Percentiles rank a stretch among this genome's conserved stretches.
Conservation (phyloP, 2,113 vertebrate genomes). For the Caloenas nicobarica region DNA sequence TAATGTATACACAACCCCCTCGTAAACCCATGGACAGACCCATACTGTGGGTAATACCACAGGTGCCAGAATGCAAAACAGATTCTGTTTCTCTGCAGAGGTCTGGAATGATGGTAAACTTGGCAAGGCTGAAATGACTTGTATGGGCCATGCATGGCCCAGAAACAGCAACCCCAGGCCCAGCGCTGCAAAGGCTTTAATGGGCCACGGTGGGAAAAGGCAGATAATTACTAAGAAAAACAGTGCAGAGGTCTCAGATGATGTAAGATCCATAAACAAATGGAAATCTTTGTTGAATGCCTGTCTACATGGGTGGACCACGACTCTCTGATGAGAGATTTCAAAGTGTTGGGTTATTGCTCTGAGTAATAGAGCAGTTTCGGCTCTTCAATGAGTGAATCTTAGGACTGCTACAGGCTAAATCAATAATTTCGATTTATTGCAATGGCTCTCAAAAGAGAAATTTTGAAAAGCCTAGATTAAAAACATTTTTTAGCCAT, state of each 20-base stretch:
- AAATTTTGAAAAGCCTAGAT: conserved; percentile 57
- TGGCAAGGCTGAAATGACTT: not conserved
- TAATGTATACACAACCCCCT: rapidly evolving
- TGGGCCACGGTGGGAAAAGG: not conserved
- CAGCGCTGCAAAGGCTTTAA: not conserved
- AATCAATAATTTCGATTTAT: conserved; percentile 66
- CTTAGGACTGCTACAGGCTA: not conserved
- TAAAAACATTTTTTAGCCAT: conserved; percentile 56
- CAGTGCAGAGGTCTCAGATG: not conserved
- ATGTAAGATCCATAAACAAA: not conserved
- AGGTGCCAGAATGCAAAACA: not conserved
- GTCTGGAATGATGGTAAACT: not conserved
- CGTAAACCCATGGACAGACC: rapidly evolving
- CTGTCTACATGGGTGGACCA: not conserved
- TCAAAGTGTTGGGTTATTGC: not conserved
- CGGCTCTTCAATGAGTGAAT: not conserved
- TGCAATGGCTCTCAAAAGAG: conserved; percentile 50
- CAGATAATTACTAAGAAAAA: not conserved
- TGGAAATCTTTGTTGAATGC: not conserved
- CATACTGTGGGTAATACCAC: rapidly evolving
- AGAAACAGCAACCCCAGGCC: not conserved
- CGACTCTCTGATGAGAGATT: conserved; percentile 36
- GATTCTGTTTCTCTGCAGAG: not conserved
- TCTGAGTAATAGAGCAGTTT: conserved; percentile 25
- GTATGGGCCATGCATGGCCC: rapidly evolving